Conservation (phyloP, 2,888 invertebrate species). For the Oscheius myriophilus region DNA sequence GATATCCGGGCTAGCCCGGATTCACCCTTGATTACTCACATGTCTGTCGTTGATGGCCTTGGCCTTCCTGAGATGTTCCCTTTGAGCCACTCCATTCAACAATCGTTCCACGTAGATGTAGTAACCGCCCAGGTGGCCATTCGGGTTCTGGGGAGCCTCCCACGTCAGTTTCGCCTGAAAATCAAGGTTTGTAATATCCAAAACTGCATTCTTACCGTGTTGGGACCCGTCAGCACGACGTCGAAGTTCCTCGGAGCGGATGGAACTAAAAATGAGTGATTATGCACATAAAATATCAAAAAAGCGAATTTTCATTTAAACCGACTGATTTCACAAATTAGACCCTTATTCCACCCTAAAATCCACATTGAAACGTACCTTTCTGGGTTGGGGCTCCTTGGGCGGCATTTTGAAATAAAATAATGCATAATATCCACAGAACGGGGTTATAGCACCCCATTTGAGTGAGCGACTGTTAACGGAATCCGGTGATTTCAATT, state of each 20-base stretch:
- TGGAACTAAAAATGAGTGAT: conserved; percentile 81
- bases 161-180: conserved; percentile 84
- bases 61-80: conserved; percentile 47
- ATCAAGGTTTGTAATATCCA: neutral
- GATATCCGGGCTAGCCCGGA: neutral
- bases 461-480: neutral
- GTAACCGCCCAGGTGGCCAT: conserved; percentile 92
- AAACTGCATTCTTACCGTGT: conserved; percentile 79
- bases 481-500: too few relatives aligned
- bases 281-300: neutral
- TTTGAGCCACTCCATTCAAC: conserved; percentile 25
- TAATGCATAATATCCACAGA: conserved; percentile 10
- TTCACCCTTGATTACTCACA: conserved; percentile 30
- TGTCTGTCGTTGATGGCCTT: conserved; percentile 53
- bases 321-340: too few relatives aligned
- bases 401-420: too few relatives aligned
- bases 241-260: conserved; percentile 94
- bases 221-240: conserved; percentile 87
- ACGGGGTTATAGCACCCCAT: conserved; percentile 7
- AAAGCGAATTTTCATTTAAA: too few relatives aligned
- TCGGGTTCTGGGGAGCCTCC: conserved; percentile 89
- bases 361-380: neutral
- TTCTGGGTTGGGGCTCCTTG: neutral
- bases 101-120: conserved; percentile 81
- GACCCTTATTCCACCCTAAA: too few relatives aligned